Conservation (phyloP, 2,797 vertebrate species). For the Cercopithecus diana region DNA sequence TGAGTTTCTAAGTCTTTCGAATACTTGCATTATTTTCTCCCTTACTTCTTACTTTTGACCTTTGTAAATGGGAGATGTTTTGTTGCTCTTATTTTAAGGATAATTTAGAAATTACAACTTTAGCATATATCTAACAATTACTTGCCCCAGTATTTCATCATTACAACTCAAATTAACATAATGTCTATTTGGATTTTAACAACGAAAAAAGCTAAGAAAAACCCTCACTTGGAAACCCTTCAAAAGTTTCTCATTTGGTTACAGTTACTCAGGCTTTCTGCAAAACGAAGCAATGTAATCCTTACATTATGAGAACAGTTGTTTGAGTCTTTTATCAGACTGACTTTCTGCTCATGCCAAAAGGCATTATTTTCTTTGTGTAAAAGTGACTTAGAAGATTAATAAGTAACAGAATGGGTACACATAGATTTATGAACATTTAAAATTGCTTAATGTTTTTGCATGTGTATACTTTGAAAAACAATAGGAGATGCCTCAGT, state of each 20-base stretch:
- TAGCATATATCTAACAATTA: not conserved
- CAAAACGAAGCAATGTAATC: not conserved
- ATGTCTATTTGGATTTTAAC: not conserved
- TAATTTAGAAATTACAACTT: constrained; percentile 17
- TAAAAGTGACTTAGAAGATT: constrained; percentile 39
- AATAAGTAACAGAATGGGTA: constrained; percentile 39
- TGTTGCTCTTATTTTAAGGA: not conserved
- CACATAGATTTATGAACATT: not conserved
- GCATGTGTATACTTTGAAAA: not conserved
- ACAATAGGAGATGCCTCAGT: not conserved
- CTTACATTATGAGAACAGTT: not conserved
- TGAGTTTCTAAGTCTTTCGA: not conserved
- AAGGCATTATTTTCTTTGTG: not conserved
- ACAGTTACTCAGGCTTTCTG: not conserved
- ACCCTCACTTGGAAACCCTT: constrained; percentile 7
- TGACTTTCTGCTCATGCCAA: constrained; percentile 15
- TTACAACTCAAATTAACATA: not conserved
- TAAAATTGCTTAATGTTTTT: not conserved
- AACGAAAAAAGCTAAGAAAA: not conserved
- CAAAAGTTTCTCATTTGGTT: not conserved
- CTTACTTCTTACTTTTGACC: not conserved
- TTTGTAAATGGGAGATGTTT: not conserved
- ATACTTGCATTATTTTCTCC: not conserved
- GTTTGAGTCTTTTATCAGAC: constrained; percentile 35
- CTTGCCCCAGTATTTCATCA: not conserved